A percentile compares a stretch with the other conserved stretches of the same genome.
These are phyloP conservation scores for Cyprinodon brontotheroides DNA, from an alignment of 2,113 vertebrate species.

Conservation along the genomic window DNA sequence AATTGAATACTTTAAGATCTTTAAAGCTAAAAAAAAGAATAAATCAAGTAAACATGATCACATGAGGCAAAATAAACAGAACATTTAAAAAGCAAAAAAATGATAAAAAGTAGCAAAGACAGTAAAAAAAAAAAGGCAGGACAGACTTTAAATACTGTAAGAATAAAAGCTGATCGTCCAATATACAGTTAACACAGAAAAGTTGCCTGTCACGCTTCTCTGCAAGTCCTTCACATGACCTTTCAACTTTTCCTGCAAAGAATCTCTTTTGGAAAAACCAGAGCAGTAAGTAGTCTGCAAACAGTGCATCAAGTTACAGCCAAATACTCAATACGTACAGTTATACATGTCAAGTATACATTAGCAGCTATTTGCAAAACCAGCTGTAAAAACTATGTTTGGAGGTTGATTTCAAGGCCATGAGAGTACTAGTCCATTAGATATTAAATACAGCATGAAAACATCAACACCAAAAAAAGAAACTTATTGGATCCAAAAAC, in stretches of 20 bases:
- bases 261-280: conserved; percentile 50
- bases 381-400: not conserved
- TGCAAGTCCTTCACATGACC: conserved; percentile 12
- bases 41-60: conserved; percentile 10
- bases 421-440: conserved; percentile 8
- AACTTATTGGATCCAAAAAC: conserved; percentile 14
- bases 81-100: conserved; percentile 37
- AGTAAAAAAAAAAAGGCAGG: conserved; percentile 55
- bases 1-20: conserved; percentile 8
- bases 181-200: conserved; percentile 23
- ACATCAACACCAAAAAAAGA: conserved; percentile 24
- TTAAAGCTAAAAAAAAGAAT: conserved; percentile 25
- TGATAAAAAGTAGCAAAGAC: conserved; percentile 22
- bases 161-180: conserved; percentile 31
- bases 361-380: not conserved
- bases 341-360: conserved; percentile 36
- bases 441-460: conserved; percentile 5
- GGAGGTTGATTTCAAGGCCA: conserved; percentile 42
- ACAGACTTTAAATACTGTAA: conserved; percentile 63
- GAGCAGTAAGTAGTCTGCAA: conserved; percentile 60
- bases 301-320: conserved; percentile 60
- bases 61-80: conserved; percentile 32
- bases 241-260: conserved; percentile 8
- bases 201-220: conserved; percentile 14
- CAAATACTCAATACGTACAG: conserved; percentile 40